Evolutionary conservation across 2,888 invertebrate genomes (phyloP), one percentile per base, ranked within the genome.

Genomic region (Tipula lateralis): DNA sequence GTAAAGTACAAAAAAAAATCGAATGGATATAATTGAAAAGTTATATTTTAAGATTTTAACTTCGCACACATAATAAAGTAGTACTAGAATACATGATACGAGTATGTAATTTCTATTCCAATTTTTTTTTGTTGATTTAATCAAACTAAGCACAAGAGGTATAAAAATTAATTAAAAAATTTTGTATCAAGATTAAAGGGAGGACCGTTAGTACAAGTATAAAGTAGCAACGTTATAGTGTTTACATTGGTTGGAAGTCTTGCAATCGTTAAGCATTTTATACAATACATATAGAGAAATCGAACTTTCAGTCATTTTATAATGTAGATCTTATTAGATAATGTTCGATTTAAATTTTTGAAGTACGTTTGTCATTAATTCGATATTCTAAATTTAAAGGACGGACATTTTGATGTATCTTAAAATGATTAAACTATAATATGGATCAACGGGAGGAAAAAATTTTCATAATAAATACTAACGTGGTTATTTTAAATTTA

Each of bases 51-150:
- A 24, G 24, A 50, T 16, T 3, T 16, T n/a, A 66, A 24, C 66
- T 24, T 24, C 6, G n/a, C 9, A 24, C 66, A 24, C 50, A 24
- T 12, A 66, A n/a, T n/a, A n/a, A n/a, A n/a, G n/a, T n/a, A n/a
- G n/a, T n/a, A n/a, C n/a, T n/a, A n/a, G n/a, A n/a, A n/a, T n/a
- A n/a, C n/a, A n/a, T n/a, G n/a, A n/a, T n/a, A 66, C 66, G 24
- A 24, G 24, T 66, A 24, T 66, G 66, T 66, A 66, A 66, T 66
- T n/a, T 66, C 66, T 66, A 66, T 66, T 66, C 24, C 66, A 66
- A 66, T 66, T 24, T 66, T 66, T 66, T n/a, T n/a, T n/a, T n/a
- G n/a, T n/a, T 66, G 66, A 66, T 66, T 66, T 66, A 66, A 66
- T 66, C 66, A 66, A 66, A 66, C 66, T 24, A n/a, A 9, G 9